phyloP scores from a whole-genome alignment of 2,888 invertebrate species.

The Periphyllus acericola region DNA sequence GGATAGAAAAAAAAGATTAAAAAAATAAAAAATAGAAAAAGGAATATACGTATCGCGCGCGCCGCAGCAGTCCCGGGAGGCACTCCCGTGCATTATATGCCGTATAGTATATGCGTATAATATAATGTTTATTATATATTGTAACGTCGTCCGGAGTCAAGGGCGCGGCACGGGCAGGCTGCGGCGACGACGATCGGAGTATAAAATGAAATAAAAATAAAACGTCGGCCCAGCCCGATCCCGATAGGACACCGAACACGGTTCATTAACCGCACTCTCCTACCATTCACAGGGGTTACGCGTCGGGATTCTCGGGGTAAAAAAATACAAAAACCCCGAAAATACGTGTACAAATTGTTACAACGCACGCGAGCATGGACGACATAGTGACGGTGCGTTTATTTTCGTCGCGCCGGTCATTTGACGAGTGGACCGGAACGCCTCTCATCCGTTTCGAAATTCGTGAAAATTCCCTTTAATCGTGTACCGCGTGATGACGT shows the following conservation, averaged over 20 bases:
- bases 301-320: conserved; percentile 35
- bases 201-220: not conserved
- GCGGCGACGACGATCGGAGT: not conserved
- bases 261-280: not conserved
- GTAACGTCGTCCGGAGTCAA: not conserved
- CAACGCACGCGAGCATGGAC: conserved; percentile 9
- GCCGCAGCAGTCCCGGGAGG: not conserved
- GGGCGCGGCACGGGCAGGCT: conserved; percentile 45
- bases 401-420: not conserved
- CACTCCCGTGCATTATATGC: conserved; percentile 13
- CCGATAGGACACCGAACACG: conserved; percentile 23
- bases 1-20: not conserved
- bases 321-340: not conserved
- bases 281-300: conserved; percentile 23
- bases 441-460: not conserved
- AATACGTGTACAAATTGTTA: not conserved
- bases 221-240: not conserved
- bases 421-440: not conserved
- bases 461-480: not conserved
- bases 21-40: not conserved
- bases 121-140: not conserved
- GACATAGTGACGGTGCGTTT: conserved; percentile 30
- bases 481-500: not conserved
- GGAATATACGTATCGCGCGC: not conserved
- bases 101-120: not conserved